Percentiles rank a stretch among this genome's conserved stretches.
These are phyloP conservation scores for Dryadula phaetusa DNA, from an alignment of 2,888 invertebrate genomes.

Conservation along the genomic window DNA sequence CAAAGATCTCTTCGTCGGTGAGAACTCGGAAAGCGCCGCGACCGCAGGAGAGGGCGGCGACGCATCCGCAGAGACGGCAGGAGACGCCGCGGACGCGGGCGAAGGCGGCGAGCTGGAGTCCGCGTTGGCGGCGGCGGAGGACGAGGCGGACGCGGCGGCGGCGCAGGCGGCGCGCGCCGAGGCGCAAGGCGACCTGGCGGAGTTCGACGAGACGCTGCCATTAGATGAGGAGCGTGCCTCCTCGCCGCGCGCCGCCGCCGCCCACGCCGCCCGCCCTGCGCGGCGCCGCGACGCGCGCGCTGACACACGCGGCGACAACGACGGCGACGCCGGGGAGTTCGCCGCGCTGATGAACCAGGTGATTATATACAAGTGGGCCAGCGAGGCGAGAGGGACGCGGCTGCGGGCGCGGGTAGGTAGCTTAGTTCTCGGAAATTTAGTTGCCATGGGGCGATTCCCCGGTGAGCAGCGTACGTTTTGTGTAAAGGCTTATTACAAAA, in stretches of 20 bases:
- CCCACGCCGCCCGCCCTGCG: slow-evolving; percentile 46
- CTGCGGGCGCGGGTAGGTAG: too few species aligned
- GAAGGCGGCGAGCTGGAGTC: slow-evolving; percentile 87
- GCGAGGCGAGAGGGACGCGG: too few species aligned
- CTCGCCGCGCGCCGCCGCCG: slow-evolving; percentile 85
- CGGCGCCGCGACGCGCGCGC: slow-evolving; percentile 17
- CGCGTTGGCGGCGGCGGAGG: slow-evolving; percentile 96
- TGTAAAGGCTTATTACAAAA: too few species aligned
- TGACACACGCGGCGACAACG: slow-evolving; percentile 26
- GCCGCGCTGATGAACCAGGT: slow-evolving; percentile 51
- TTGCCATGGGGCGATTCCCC: too few species aligned
- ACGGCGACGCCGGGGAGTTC: slow-evolving; percentile 42
- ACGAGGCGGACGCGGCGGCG: slow-evolving; percentile 97
- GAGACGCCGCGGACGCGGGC: slow-evolving; percentile 82
- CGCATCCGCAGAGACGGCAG: slow-evolving; percentile 68
- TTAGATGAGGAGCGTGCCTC: slow-evolving; percentile 89
- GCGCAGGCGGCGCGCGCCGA: slow-evolving; percentile 95
- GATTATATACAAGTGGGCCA: neutral
- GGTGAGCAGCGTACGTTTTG: too few species aligned
- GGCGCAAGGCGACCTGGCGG: slow-evolving; percentile 94
- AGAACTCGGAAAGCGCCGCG: slow-evolving; percentile 50
- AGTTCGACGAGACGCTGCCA: slow-evolving; percentile 98
- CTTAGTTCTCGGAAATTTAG: too few species aligned
- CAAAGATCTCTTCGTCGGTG: slow-evolving; percentile 94
- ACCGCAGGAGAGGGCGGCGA: neutral